Percentiles rank a stretch among this genome's conserved stretches.
Evolutionary conservation across 1,140 invertebrate species (phyloP).

Genomic region (Drosophila willistoni): DNA sequence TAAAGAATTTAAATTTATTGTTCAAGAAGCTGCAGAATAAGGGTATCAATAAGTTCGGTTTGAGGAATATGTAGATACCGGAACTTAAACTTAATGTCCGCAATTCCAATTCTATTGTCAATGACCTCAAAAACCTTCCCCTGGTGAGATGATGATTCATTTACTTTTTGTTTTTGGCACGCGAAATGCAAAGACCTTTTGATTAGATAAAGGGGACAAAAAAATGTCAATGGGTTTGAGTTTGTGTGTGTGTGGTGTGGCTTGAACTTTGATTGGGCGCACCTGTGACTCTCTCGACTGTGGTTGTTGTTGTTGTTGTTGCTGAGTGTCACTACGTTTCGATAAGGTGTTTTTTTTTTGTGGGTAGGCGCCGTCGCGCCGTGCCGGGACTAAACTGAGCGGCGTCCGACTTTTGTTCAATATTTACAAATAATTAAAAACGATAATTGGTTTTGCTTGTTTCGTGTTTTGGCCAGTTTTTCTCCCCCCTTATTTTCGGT

Average conservation of each 20-base stretch:
- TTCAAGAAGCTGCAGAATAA: not conserved
- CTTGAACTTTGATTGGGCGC: conserved; percentile 26
- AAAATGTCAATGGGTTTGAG: not conserved
- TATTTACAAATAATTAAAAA: conserved; percentile 74
- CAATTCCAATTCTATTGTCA: not conserved
- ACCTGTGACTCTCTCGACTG: conserved; percentile 25
- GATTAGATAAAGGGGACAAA: conserved; percentile 55
- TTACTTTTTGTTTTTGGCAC: conserved; percentile 41
- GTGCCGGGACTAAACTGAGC: conserved; percentile 16
- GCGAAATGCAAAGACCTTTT: conserved; percentile 45
- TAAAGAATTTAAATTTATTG: too few species aligned
- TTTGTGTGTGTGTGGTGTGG: not conserved
- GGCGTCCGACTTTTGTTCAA: conserved; percentile 38
- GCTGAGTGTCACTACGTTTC: conserved; percentile 3
- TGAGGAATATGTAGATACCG: not conserved
- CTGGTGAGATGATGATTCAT: not conserved
- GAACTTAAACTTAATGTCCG: not conserved
- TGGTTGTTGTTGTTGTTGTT: not conserved
- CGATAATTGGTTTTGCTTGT: conserved; percentile 72
- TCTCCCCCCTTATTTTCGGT: too few species aligned
- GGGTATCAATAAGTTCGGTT: not conserved
- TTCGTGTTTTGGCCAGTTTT: conserved; percentile 33
- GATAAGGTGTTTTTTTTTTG: conserved; percentile 33
- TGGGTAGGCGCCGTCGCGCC: conserved; percentile 29
- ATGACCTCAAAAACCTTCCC: not conserved